Evolutionary conservation across 1,140 invertebrate species (phyloP).

Genomic region (Latrodectus geometricus): DNA sequence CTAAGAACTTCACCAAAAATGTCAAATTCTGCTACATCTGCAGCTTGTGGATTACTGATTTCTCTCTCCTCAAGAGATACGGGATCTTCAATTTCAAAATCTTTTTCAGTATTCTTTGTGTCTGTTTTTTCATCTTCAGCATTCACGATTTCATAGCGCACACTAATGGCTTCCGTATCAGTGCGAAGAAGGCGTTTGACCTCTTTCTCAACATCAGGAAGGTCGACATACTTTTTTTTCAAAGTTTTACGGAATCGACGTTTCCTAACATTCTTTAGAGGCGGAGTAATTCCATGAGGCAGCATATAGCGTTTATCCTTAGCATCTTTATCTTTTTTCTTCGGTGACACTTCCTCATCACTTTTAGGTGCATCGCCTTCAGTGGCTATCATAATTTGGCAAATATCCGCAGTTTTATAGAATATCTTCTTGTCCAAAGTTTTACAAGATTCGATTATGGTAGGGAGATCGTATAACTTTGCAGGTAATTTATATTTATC

Average conservation of each 20-base stretch:
- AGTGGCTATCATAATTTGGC: slow-evolving; percentile 85
- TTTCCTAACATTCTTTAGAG: slow-evolving; percentile 93
- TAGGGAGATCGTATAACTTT: slow-evolving; percentile 92
- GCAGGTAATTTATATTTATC: slow-evolving; percentile 88
- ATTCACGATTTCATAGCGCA: slow-evolving; percentile 92
- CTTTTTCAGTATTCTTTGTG: slow-evolving; percentile 20
- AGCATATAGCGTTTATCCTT: slow-evolving; percentile 94
- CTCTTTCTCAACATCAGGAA: slow-evolving; percentile 98
- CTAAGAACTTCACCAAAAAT: slow-evolving; percentile 90
- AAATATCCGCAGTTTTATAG: slow-evolving; percentile 97
- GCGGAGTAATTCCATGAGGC: slow-evolving; percentile 94
- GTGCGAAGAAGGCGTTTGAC: slow-evolving; percentile 87
- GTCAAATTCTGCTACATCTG: slow-evolving; percentile 76
- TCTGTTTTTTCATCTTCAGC: slow-evolving; percentile 81
- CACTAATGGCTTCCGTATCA: slow-evolving; percentile 91
- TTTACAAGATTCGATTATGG: slow-evolving; percentile 92
- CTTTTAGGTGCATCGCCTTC: slow-evolving; percentile 79
- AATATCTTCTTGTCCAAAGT: slow-evolving; percentile 96
- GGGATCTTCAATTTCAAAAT: slow-evolving; percentile 27
- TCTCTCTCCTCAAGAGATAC: slow-evolving; percentile 50
- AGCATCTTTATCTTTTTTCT: slow-evolving; percentile 81
- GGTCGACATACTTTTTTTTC: slow-evolving; percentile 97
- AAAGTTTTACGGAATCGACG: slow-evolving; percentile 94
- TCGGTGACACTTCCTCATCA: slow-evolving; percentile 81
- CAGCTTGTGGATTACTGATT: slow-evolving; percentile 63